Percentiles rank a stretch among this genome's conserved stretches.
Conservation (phyloP, 2,113 vertebrate genomes). For the Balaeniceps rex region DNA sequence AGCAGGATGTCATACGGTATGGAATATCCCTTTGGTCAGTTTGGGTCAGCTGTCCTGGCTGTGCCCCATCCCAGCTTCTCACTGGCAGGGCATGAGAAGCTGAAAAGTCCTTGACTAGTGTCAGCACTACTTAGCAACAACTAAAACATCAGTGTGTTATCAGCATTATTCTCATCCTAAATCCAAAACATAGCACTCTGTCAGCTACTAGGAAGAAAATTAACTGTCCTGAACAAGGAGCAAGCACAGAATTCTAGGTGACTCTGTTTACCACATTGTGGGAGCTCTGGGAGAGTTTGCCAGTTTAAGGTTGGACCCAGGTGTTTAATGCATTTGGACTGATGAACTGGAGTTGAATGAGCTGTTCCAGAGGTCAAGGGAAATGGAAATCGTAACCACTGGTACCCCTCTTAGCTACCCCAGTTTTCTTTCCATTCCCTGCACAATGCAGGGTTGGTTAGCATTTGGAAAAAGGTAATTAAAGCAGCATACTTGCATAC, state of each 20-base stretch:
- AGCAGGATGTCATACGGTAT: too few relatives aligned
- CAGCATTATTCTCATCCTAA: too few relatives aligned
- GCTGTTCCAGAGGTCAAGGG: background rate
- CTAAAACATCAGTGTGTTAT: too few relatives aligned
- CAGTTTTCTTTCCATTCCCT: background rate
- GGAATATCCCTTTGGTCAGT: too few relatives aligned
- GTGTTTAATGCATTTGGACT: background rate
- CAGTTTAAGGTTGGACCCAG: background rate
- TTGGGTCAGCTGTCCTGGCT: too few relatives aligned
- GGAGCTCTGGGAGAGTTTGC: background rate
- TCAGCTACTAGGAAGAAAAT: too few relatives aligned
- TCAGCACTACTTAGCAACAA: too few relatives aligned
- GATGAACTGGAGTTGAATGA: background rate
- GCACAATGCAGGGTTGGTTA: background rate
- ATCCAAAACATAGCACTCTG: too few relatives aligned
- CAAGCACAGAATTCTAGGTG: background rate
- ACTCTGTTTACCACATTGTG: fast-evolving
- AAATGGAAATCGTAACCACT: background rate
- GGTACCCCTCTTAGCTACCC: background rate
- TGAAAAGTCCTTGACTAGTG: too few relatives aligned
- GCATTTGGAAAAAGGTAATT: background rate
- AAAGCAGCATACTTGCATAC: fast-evolving
- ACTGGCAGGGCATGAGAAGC: too few relatives aligned
- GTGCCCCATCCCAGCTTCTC: too few relatives aligned
- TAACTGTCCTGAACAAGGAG: background rate